A percentile compares a stretch with the other conserved stretches of the same genome.
These are phyloP conservation scores for Sminthurinus aureus DNA, from an alignment of 2,888 invertebrate species.

Conservation along the genomic window DNA sequence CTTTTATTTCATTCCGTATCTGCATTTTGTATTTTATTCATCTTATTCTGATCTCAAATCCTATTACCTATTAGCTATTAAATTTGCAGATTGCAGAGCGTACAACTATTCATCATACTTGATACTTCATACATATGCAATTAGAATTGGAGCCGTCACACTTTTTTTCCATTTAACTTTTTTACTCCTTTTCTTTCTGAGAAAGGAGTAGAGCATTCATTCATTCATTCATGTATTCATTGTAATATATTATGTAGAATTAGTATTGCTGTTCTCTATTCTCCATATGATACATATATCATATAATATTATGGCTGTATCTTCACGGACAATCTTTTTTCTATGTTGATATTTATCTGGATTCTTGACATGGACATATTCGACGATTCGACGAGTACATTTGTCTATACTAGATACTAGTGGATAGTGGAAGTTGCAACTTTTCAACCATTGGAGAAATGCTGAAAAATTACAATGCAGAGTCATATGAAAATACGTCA, in stretches of 20 bases:
- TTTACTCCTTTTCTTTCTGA: neutral
- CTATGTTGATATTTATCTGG: neutral
- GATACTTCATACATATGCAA: neutral
- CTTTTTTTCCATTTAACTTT: neutral
- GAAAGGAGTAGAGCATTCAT: neutral
- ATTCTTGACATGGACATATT: neutral
- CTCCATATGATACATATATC: too few species aligned
- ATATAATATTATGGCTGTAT: neutral
- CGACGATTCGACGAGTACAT: neutral
- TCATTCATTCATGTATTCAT: neutral
- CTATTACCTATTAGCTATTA: neutral
- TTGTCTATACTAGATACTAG: too few species aligned
- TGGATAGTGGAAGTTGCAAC: too few species aligned
- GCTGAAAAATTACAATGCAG: neutral
- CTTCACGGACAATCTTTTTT: neutral
- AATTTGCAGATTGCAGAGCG: too few species aligned
- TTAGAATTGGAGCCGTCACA: constrained; percentile 5
- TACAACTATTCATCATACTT: too few species aligned
- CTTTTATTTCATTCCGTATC: neutral
- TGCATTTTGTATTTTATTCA: neutral
- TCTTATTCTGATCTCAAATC: neutral
- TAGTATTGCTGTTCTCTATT: neutral
- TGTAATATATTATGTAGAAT: neutral
- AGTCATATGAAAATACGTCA: neutral
- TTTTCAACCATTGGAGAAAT: neutral